These are phyloP conservation scores for Trissolcus japonicus DNA, from an alignment of 2,888 invertebrate genomes.

Conservation along the genomic window DNA sequence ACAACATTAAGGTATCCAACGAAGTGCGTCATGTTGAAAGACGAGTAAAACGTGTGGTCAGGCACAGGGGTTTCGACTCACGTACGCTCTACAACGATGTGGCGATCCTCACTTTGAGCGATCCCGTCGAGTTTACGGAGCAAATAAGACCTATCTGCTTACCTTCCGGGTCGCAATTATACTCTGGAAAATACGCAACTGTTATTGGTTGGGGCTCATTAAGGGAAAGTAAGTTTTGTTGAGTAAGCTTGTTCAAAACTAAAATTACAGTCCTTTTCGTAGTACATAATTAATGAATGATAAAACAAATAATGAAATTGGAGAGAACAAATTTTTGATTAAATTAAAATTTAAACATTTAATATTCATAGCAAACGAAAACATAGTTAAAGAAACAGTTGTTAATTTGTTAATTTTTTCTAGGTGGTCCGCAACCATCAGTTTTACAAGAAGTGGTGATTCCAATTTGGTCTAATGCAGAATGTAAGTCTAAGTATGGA, in stretches of 20 bases:
- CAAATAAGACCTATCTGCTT: conserved; percentile 88
- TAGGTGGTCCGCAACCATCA: conserved; percentile 89
- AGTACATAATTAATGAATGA: not conserved
- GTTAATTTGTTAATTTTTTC: conserved; percentile 7
- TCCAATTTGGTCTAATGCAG: conserved; percentile 88
- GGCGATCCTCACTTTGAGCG: conserved; percentile 86
- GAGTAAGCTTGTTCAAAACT: conserved; percentile 12
- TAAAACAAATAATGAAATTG: not conserved
- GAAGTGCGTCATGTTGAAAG: conserved; percentile 88
- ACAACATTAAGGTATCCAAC: conserved; percentile 86
- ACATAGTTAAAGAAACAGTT: conserved; percentile 1
- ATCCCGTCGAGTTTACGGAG: conserved; percentile 84
- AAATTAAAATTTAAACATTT: not conserved
- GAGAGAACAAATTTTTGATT: not conserved
- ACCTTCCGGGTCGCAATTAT: conserved; percentile 80
- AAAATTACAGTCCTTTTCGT: not conserved
- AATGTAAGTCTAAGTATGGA: conserved; percentile 88
- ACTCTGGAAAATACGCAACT: conserved; percentile 84
- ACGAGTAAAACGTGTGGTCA: conserved; percentile 88
- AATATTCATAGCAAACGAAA: not conserved
- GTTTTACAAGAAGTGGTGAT: conserved; percentile 89
- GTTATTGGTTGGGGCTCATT: conserved; percentile 94
- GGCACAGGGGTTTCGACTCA: conserved; percentile 89
- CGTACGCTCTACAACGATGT: conserved; percentile 92
- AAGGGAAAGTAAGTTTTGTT: conserved; percentile 81